Evolutionary conservation across 2,113 vertebrate species (phyloP).

Genomic region (Festucalex cinctus): DNA sequence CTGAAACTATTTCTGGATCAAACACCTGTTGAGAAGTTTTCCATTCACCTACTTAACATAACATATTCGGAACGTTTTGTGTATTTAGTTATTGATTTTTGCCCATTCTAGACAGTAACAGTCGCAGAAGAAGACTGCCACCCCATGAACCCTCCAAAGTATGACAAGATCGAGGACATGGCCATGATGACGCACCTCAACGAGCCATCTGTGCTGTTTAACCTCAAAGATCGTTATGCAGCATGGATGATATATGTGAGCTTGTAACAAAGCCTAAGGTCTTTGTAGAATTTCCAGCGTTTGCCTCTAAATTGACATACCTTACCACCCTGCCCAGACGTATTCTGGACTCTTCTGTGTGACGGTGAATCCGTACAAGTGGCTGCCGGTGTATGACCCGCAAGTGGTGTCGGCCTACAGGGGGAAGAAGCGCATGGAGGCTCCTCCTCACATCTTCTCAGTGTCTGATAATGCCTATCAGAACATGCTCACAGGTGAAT

Average conservation of each 20-base stretch:
- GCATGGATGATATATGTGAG: slow-evolving; percentile 66
- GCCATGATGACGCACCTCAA: slow-evolving; percentile 78
- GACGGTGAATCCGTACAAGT: slow-evolving; percentile 73
- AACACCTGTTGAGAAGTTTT: too few species aligned
- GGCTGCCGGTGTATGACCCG: slow-evolving; percentile 76
- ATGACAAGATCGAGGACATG: slow-evolving; percentile 62
- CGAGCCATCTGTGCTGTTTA: slow-evolving; percentile 73
- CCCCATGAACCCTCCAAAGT: slow-evolving; percentile 81
- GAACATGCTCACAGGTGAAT: slow-evolving; percentile 79
- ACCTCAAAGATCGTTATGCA: slow-evolving; percentile 60
- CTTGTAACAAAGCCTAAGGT: slow-evolving; percentile 15
- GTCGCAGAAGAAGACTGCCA: slow-evolving; percentile 80
- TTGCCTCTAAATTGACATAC: not conserved
- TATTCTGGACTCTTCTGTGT: slow-evolving; percentile 76
- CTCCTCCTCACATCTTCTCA: slow-evolving; percentile 85
- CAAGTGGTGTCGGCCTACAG: slow-evolving; percentile 73
- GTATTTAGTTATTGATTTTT: slow-evolving; percentile 12
- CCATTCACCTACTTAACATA: too few species aligned
- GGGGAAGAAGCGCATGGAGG: slow-evolving; percentile 84
- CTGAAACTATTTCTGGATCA: too few species aligned
- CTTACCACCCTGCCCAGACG: slow-evolving; percentile 52
- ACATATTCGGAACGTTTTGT: not conserved
- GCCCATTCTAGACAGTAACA: slow-evolving; percentile 71
- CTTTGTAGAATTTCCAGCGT: not conserved
- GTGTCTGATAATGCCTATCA: slow-evolving; percentile 84